Percentiles rank a stretch among this genome's conserved stretches.
phyloP scores from a whole-genome alignment of 1,140 invertebrate species.

The Plectus sambesii region DNA sequence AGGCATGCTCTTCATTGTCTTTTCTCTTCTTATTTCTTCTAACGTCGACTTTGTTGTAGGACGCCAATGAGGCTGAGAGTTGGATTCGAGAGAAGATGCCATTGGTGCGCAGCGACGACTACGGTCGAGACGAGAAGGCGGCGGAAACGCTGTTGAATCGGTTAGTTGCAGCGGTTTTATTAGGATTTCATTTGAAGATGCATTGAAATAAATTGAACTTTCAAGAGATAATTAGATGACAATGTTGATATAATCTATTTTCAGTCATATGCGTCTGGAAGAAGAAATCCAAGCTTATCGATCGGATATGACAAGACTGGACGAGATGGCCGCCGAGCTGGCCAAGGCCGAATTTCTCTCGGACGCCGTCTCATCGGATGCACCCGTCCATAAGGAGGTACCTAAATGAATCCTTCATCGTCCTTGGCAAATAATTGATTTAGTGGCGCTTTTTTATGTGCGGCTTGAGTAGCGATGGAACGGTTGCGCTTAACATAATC shows the following conservation, averaged over 20 bases:
- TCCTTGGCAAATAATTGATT: too few relatives aligned
- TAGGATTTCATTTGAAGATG: neutral
- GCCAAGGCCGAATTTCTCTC: slow-evolving; percentile 72
- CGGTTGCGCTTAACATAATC: too few relatives aligned
- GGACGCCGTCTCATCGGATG: slow-evolving; percentile 78
- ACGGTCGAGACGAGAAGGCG: slow-evolving; percentile 74
- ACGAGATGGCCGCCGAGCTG: slow-evolving; percentile 68
- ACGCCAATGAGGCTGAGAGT: slow-evolving; percentile 88
- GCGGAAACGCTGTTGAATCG: slow-evolving; percentile 53
- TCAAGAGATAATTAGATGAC: neutral
- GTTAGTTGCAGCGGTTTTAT: slow-evolving; percentile 1
- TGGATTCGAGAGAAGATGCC: slow-evolving; percentile 87
- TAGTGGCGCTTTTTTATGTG: too few relatives aligned
- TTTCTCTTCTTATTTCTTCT: slow-evolving; percentile 49
- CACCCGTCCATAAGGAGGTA: slow-evolving; percentile 70
- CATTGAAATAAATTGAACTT: neutral
- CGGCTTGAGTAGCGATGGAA: too few relatives aligned
- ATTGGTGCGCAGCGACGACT: slow-evolving; percentile 71
- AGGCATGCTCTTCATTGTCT: slow-evolving; percentile 16
- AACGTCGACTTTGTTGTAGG: slow-evolving; percentile 87
- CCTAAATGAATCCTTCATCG: too few relatives aligned
- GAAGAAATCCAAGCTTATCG: slow-evolving; percentile 81
- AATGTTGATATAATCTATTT: neutral
- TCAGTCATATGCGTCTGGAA: slow-evolving; percentile 70
- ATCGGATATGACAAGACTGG: slow-evolving; percentile 73